phyloP scores from a whole-genome alignment of 2,113 vertebrate species.

The Prionailurus viverrinus region DNA sequence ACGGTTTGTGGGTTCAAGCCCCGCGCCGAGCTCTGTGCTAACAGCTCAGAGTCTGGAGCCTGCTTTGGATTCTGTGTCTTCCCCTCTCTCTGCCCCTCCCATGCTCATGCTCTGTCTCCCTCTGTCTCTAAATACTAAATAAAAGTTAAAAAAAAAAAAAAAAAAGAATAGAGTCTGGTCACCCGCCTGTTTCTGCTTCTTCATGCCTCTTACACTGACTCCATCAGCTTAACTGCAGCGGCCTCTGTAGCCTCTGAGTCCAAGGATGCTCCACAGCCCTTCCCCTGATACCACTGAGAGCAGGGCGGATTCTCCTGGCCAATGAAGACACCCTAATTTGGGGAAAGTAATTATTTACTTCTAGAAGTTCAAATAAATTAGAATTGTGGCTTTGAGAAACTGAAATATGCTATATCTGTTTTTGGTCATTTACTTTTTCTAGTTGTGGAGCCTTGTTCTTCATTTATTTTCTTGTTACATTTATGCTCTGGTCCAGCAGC shows the following conservation, averaged over 20 bases:
- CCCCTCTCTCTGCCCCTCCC: no score
- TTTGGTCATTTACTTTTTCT: background rate
- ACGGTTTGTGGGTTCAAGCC: no score
- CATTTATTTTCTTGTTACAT: background rate
- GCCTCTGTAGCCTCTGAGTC: background rate
- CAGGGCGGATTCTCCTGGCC: background rate
- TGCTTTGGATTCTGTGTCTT: no score
- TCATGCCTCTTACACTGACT: background rate
- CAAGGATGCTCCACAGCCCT: background rate
- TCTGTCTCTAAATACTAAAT: no score
- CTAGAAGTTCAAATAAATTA: background rate
- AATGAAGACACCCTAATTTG: background rate
- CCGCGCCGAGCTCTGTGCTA: accelerated
- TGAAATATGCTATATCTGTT: background rate
- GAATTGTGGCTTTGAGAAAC: background rate
- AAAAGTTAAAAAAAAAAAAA: no score
- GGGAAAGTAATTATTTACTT: background rate
- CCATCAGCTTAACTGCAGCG: background rate
- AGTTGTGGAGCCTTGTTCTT: background rate
- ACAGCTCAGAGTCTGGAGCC: no score
- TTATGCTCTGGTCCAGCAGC: background rate
- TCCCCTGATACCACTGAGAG: background rate
- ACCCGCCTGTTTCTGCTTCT: background rate
- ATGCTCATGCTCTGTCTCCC: no score
- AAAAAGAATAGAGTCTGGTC: background rate